Conservation (phyloP, 1,140 invertebrate genomes). For the Heliconius congener region DNA sequence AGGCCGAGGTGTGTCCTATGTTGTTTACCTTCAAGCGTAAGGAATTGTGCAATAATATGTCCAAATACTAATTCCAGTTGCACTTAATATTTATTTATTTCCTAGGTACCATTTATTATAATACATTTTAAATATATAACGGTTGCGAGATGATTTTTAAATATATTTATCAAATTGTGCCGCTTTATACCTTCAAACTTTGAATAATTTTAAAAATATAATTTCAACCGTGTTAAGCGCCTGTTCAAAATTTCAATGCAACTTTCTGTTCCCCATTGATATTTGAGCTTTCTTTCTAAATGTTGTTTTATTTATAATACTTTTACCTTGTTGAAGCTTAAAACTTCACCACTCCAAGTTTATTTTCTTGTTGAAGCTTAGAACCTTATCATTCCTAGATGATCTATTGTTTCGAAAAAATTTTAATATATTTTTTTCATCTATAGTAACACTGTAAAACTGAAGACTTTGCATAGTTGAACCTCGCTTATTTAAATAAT, state of each 20-base stretch:
- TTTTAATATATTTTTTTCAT: no score
- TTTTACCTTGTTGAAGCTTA: no score
- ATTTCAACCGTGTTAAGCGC: not conserved
- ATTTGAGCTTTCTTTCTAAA: no score
- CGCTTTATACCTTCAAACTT: not conserved
- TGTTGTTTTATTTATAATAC: no score
- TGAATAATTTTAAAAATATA: not conserved
- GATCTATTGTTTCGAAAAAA: no score
- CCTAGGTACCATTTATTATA: not conserved
- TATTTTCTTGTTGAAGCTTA: no score
- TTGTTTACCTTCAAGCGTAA: constrained; percentile 33
- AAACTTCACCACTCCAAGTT: no score
- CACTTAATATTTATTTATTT: constrained; percentile 20
- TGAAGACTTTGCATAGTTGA: no score
- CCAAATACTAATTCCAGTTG: constrained; percentile 29
- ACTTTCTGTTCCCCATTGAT: no score
- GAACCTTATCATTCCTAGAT: no score
- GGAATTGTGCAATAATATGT: constrained; percentile 41
- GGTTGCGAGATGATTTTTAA: constrained; percentile 8
- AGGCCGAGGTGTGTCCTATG: constrained; percentile 38
- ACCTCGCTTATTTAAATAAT: no score
- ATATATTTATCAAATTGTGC: not conserved
- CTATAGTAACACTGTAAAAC: no score
- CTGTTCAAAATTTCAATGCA: not conserved
- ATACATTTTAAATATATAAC: not conserved